phyloP scores from a whole-genome alignment of 37 sponge, comb jelly and placozoan species.

The Agelas oroides region DNA sequence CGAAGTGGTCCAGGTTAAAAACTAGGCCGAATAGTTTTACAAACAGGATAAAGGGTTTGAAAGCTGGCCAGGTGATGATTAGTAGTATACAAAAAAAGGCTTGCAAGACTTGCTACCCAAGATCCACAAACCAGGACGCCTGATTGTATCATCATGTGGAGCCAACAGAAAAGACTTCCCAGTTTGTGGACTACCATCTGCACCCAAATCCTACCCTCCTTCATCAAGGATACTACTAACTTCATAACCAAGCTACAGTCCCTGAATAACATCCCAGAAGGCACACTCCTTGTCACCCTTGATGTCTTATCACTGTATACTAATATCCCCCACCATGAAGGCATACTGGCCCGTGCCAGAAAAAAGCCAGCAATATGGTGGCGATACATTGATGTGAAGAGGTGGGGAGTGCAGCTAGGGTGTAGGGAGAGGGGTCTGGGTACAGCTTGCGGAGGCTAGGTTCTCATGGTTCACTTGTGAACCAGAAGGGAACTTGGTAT shows the following conservation, averaged over 20 bases:
- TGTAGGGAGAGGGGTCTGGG: too few relatives aligned
- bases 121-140: conserved; percentile 19
- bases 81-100: too few relatives aligned
- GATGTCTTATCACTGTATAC: conserved; percentile 43
- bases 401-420: too few relatives aligned
- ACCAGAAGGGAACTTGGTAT: too few relatives aligned
- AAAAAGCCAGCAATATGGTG: conserved; percentile 9
- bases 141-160: conserved; percentile 3
- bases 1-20: too few relatives aligned
- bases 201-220: background rate
- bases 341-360: conserved; percentile 1
- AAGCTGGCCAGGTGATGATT: too few relatives aligned
- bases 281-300: conserved; percentile 21
- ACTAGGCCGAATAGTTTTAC: too few relatives aligned
- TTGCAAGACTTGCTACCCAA: conserved; percentile 23
- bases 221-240: background rate
- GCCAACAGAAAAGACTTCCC: background rate
- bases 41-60: too few relatives aligned
- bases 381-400: conserved; percentile 49
- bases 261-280: background rate
- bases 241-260: conserved; percentile 13
- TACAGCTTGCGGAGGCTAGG: too few relatives aligned
- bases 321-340: conserved; percentile 41
- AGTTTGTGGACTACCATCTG: conserved; percentile 12
- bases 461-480: too few relatives aligned